Conservation (phyloP, 2,797 vertebrate genomes). For the Fringilla coelebs region DNA sequence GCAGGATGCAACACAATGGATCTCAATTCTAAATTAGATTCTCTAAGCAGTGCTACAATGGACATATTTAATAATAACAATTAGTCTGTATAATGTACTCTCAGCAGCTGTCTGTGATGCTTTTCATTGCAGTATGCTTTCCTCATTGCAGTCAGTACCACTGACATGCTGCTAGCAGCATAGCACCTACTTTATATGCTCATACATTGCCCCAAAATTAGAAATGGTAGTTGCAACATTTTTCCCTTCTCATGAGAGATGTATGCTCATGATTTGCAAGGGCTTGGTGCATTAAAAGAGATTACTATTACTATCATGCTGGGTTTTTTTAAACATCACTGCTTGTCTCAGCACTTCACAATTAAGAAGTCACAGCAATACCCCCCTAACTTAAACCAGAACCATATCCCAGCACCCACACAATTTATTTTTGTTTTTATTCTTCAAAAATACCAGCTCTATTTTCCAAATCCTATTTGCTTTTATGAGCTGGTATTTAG, state of each 20-base stretch:
- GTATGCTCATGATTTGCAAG: background rate
- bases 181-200: background rate
- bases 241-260: background rate
- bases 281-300: background rate
- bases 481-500: background rate
- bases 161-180: background rate
- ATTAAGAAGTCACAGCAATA: background rate
- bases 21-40: conserved; percentile 16
- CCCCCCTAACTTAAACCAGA: background rate
- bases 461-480: background rate
- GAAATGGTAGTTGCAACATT: background rate
- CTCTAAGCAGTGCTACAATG: background rate
- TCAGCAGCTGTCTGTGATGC: background rate
- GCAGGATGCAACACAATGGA: background rate
- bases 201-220: background rate
- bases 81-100: conserved; percentile 14
- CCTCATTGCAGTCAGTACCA: background rate
- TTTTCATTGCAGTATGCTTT: background rate
- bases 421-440: background rate
- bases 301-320: background rate
- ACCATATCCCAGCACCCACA: background rate
- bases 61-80: conserved; percentile 59
- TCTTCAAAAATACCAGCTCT: background rate
- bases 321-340: background rate
- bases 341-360: background rate